phyloP scores from a whole-genome alignment of 2,113 vertebrate genomes.

The Probosciger aterrimus region DNA sequence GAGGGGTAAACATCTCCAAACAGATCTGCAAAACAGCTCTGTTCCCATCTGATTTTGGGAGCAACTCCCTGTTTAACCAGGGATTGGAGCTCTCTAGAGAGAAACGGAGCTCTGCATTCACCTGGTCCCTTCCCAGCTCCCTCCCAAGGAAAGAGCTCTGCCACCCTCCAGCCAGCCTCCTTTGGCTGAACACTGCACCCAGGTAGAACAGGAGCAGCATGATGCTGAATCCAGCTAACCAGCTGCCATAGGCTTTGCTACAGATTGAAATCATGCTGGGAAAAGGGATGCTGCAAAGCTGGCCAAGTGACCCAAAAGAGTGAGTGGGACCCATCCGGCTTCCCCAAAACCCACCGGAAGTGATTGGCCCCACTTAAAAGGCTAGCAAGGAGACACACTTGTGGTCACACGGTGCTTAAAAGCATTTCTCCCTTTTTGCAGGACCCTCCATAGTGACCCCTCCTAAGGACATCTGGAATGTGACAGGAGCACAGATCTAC shows the following conservation, averaged over 20 bases:
- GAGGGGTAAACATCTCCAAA: conserved; percentile 52
- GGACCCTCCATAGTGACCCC: conserved; percentile 87
- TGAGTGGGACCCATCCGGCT: neutral
- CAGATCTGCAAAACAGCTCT: conserved; percentile 2
- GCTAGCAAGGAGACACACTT: neutral
- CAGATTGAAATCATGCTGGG: neutral
- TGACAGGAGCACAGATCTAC: conserved; percentile 89
- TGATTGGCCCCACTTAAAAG: neutral
- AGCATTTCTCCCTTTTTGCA: conserved; percentile 28
- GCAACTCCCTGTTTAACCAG: neutral
- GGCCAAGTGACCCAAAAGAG: neutral
- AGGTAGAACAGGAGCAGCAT: neutral
- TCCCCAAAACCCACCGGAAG: neutral
- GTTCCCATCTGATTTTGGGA: neutral
- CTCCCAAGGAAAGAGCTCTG: neutral
- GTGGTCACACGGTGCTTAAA: neutral
- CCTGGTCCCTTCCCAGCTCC: neutral
- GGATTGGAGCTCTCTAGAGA: neutral
- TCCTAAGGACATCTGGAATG: conserved; percentile 89
- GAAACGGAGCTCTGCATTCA: neutral
- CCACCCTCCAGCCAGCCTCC: neutral
- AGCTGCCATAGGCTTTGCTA: neutral
- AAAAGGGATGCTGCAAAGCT: neutral
- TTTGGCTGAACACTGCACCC: neutral
- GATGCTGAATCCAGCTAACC: neutral